phyloP scores from a whole-genome alignment of 1,140 invertebrate genomes.

The Ceratosolen fusciceps region DNA sequence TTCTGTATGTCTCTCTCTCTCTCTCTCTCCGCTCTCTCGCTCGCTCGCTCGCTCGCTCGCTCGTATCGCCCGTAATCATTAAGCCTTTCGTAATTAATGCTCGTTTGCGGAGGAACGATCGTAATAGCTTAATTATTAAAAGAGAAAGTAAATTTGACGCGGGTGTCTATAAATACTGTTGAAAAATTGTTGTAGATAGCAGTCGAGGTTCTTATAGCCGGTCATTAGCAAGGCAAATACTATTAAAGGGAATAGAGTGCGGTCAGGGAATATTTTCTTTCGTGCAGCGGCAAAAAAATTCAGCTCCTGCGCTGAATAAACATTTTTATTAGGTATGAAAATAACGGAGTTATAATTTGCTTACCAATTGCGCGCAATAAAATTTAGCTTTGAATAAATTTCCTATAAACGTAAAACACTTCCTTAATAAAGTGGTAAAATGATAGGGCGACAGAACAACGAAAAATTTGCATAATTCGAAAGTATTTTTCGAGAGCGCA shows the following conservation, averaged over 20 bases:
- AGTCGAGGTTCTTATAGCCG: not conserved
- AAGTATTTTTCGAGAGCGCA: constrained; percentile 3
- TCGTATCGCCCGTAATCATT: not conserved
- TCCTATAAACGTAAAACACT: constrained; percentile 11
- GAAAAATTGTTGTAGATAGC: not conserved
- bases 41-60: too few species aligned
- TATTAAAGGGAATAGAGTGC: not conserved
- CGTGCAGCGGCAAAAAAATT: not conserved
- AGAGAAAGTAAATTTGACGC: constrained; percentile 12
- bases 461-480: constrained; percentile 33
- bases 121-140: constrained; percentile 30
- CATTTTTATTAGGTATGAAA: not conserved
- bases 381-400: constrained; percentile 24
- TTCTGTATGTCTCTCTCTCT: not conserved
- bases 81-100: not conserved
- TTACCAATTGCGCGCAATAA: not conserved
- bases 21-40: not conserved
- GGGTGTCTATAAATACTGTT: constrained; percentile 6
- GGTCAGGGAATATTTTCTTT: not conserved
- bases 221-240: not conserved
- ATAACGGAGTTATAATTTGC: not conserved
- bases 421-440: constrained; percentile 39
- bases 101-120: constrained; percentile 9
- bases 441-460: constrained; percentile 3
- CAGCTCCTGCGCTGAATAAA: not conserved